Percentiles rank a stretch among this genome's conserved stretches.
phyloP scores from a whole-genome alignment of 2,113 vertebrate species.

The Petrocephalus zakoni region DNA sequence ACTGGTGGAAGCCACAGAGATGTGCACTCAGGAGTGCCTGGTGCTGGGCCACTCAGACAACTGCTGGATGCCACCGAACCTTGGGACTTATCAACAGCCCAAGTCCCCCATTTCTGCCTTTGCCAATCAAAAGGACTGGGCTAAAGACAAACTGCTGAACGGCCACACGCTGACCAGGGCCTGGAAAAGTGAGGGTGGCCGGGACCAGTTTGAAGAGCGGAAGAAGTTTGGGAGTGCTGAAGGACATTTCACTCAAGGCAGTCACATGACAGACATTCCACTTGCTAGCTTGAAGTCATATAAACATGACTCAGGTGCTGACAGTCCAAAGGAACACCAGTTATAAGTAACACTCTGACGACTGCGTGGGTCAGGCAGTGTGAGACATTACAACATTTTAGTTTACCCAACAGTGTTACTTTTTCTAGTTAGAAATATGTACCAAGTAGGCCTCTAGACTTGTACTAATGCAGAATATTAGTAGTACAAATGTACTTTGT shows the following conservation, averaged over 20 bases:
- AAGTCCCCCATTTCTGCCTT: conserved; percentile 91
- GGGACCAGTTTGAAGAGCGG: conserved; percentile 87
- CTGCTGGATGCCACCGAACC: conserved; percentile 95
- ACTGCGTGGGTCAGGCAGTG: conserved; percentile 50
- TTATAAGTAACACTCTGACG: conserved; percentile 70
- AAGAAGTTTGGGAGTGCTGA: conserved; percentile 87
- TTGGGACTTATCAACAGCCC: conserved; percentile 84
- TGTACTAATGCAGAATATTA: conserved; percentile 79
- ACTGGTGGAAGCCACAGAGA: conserved; percentile 94
- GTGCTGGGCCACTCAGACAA: conserved; percentile 97
- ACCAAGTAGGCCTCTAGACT: conserved; percentile 76
- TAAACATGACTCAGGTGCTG: conserved; percentile 76
- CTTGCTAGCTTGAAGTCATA: conserved; percentile 94
- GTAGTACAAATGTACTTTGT: conserved; percentile 63
- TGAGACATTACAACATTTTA: conserved; percentile 39
- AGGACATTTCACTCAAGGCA: conserved; percentile 80
- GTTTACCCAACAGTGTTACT: conserved; percentile 76
- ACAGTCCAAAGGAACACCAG: conserved; percentile 95
- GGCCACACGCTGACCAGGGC: conserved; percentile 88
- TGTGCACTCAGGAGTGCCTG: conserved; percentile 97
- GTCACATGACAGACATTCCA: conserved; percentile 89
- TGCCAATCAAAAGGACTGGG: conserved; percentile 87
- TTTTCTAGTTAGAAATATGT: conserved; percentile 75
- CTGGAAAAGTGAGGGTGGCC: conserved; percentile 92
- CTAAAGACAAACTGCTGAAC: conserved; percentile 96